A percentile compares a stretch with the other conserved stretches of the same genome.
Evolutionary conservation across 1,140 invertebrate species (phyloP).

Genomic region (Batillaria attramentaria): DNA sequence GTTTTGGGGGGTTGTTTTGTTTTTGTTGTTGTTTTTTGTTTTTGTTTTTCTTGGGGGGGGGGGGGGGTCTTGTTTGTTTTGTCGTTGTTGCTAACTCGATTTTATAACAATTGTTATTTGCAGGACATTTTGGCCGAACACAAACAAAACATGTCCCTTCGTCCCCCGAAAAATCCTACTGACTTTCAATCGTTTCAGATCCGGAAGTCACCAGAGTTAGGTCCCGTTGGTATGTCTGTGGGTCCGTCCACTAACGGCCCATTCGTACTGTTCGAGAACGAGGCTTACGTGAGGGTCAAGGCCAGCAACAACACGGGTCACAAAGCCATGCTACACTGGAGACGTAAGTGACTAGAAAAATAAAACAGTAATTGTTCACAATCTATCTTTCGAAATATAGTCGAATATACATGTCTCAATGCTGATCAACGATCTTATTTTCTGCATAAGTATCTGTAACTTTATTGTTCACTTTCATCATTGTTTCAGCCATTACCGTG

Average conservation of each 20-base stretch:
- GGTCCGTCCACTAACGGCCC: neutral
- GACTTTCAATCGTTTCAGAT: too few species aligned
- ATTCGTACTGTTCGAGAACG: neutral
- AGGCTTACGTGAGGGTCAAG: neutral
- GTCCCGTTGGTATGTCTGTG: neutral
- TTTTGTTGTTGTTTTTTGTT: too few species aligned
- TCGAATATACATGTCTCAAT: neutral
- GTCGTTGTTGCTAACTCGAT: too few species aligned
- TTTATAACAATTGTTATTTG: too few species aligned
- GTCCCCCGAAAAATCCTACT: too few species aligned
- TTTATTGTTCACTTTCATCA: neutral
- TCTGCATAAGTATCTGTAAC: neutral
- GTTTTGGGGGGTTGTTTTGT: too few species aligned
- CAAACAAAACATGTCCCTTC: too few species aligned
- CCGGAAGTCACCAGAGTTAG: neutral
- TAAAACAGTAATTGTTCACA: neutral
- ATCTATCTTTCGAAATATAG: neutral
- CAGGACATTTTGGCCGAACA: too few species aligned
- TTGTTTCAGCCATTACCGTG: slow-evolving; percentile 13
- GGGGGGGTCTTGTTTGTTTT: too few species aligned
- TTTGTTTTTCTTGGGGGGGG: too few species aligned
- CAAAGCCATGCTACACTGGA: neutral
- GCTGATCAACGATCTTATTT: neutral
- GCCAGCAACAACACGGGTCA: neutral
- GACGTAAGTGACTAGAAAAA: neutral